Evolutionary conservation across 2,797 vertebrate genomes (phyloP).

Genomic region (Pelochelys cantorii): DNA sequence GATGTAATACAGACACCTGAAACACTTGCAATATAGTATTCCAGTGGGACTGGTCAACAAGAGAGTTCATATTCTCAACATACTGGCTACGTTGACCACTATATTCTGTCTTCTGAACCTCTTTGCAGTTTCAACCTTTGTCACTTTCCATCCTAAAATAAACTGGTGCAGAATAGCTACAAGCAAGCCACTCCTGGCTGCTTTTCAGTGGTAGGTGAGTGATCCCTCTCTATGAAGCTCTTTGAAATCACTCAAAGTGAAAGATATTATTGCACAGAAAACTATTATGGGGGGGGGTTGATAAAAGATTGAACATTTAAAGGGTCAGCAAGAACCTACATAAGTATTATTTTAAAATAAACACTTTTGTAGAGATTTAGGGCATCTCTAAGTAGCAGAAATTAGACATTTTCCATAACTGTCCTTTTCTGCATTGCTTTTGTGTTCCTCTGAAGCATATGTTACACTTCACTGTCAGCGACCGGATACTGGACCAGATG

Average conservation of each 20-base stretch:
- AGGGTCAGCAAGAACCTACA: neutral
- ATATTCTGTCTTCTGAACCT: neutral
- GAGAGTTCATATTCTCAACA: neutral
- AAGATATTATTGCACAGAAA: neutral
- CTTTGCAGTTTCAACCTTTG: neutral
- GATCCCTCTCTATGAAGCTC: neutral
- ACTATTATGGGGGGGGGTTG: neutral
- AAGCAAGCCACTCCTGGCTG: neutral
- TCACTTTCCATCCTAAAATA: neutral
- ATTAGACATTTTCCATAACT: neutral
- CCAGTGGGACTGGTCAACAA: neutral
- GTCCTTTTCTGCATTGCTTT: neutral
- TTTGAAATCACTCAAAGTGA: neutral
- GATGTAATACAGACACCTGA: accelerated
- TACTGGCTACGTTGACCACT: neutral
- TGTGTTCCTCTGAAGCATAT: neutral
- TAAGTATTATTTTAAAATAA: neutral
- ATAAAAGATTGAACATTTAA: neutral
- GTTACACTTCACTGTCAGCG: neutral
- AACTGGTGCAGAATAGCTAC: neutral
- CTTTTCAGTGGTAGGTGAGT: neutral
- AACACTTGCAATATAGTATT: neutral
- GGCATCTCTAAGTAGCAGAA: neutral
- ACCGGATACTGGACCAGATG: neutral
- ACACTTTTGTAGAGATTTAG: neutral